These are phyloP conservation scores for Acrossocheilus fasciatus DNA, from an alignment of 2,797 vertebrate species.

Conservation along the genomic window DNA sequence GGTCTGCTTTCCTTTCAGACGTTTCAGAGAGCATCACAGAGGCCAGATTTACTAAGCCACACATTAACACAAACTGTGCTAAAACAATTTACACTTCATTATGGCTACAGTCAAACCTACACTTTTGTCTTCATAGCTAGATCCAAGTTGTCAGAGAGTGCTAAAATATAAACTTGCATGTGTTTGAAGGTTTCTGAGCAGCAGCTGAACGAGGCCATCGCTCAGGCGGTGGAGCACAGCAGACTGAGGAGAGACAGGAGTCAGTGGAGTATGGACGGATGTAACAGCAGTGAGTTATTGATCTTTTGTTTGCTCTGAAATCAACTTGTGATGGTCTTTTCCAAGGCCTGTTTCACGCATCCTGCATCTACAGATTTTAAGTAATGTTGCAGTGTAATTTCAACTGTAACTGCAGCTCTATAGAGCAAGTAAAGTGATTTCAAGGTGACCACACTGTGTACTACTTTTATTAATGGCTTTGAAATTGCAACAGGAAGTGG, in stretches of 20 bases:
- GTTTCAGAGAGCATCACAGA: not conserved
- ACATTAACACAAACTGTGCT: not conserved
- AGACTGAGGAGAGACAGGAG: slow-evolving; percentile 84
- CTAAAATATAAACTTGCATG: not conserved
- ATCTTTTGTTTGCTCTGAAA: slow-evolving; percentile 5
- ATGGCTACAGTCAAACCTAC: not conserved
- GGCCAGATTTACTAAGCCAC: not conserved
- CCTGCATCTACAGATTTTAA: not conserved
- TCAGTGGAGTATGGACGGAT: slow-evolving; percentile 87
- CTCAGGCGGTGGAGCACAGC: slow-evolving; percentile 85
- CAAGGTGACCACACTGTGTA: not conserved
- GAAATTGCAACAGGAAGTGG: not conserved
- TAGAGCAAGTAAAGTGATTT: not conserved
- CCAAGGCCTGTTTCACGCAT: not conserved
- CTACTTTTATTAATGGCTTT: not conserved
- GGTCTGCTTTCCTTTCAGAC: slow-evolving; percentile 11
- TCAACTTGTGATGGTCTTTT: not conserved
- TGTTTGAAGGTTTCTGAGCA: slow-evolving; percentile 87
- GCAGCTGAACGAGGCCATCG: slow-evolving; percentile 89
- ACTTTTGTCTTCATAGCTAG: not conserved
- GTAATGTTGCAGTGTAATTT: not conserved
- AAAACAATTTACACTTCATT: slow-evolving; percentile 13
- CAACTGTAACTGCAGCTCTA: not conserved
- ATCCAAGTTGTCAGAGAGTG: not conserved
- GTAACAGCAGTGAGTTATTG: slow-evolving; percentile 35